These are phyloP conservation scores for Tapirus indicus DNA, from an alignment of 2,797 vertebrate species.

Conservation along the genomic window DNA sequence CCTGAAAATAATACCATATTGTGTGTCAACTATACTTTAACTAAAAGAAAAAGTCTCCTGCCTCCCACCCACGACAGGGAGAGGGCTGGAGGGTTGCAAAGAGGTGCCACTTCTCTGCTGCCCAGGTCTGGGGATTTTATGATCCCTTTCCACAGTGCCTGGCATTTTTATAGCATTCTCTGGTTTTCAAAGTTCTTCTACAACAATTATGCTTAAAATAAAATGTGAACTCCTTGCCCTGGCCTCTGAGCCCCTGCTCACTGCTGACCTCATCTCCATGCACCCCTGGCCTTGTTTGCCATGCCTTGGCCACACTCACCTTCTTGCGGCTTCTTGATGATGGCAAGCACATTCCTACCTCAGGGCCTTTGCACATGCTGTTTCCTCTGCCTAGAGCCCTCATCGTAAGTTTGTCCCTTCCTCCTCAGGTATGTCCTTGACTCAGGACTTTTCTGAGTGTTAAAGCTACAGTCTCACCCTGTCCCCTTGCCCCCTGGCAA, in stretches of 20 bases:
- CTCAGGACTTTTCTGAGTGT: not conserved
- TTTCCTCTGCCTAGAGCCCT: not conserved
- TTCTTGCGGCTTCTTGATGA: not conserved
- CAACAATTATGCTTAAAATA: not conserved
- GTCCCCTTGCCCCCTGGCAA: no score
- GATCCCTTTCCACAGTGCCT: not conserved
- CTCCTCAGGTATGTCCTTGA: not conserved
- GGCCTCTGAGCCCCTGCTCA: not conserved
- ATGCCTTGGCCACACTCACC: not conserved
- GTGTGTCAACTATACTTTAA: no score
- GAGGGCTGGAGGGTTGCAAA: not conserved
- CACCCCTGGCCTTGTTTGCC: not conserved
- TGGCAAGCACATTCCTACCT: not conserved
- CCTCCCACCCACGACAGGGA: rapidly evolving
- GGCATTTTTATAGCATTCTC: not conserved
- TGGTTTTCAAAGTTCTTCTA: not conserved
- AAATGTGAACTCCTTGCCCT: not conserved
- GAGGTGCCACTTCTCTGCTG: not conserved
- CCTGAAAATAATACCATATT: no score
- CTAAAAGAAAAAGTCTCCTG: no score
- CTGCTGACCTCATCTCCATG: not conserved
- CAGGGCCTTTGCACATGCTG: not conserved
- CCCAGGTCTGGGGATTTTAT: not conserved
- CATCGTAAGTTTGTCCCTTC: not conserved
- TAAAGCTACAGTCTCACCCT: no score